Evolutionary conservation across 1,140 invertebrate species (phyloP).

Genomic region (Drosophila rhopaloa): DNA sequence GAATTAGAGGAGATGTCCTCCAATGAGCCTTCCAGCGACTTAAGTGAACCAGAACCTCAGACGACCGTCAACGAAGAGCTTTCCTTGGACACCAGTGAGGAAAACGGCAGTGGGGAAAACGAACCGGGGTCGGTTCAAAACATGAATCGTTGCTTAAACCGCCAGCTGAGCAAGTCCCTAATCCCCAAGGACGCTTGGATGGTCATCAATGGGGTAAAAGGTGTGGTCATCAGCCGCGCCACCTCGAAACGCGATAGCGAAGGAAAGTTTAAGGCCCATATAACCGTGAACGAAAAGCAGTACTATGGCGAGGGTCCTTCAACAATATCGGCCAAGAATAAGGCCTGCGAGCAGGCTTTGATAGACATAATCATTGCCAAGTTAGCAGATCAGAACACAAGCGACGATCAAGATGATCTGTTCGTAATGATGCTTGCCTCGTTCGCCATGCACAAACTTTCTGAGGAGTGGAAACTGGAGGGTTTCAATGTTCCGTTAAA

Average conservation of each 20-base stretch:
- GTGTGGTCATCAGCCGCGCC: not conserved
- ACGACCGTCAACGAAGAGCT: no score
- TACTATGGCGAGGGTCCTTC: conserved; percentile 83
- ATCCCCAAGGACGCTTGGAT: not conserved
- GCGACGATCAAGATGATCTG: conserved; percentile 84
- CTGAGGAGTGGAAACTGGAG: conserved; percentile 90
- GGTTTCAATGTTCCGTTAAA: conserved; percentile 86
- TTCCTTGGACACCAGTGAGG: no score
- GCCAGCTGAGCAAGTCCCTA: not conserved
- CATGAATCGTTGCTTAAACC: no score
- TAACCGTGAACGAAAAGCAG: conserved; percentile 61
- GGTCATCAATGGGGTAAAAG: not conserved
- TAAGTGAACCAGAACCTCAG: no score
- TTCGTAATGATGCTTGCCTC: conserved; percentile 90
- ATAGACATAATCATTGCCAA: conserved; percentile 89
- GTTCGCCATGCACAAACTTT: conserved; percentile 90
- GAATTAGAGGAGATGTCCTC: no score
- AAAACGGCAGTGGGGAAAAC: no score
- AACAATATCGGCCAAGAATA: conserved; percentile 86
- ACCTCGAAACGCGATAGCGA: not conserved
- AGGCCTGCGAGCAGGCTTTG: conserved; percentile 90
- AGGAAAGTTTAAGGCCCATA: conserved; percentile 65
- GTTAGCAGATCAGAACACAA: conserved; percentile 85
- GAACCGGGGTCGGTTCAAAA: no score
- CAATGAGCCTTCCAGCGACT: no score